A percentile compares a stretch with the other conserved stretches of the same genome.
These are phyloP conservation scores for Periplaneta americana DNA, from an alignment of 1,140 invertebrate species.

Conservation along the genomic window DNA sequence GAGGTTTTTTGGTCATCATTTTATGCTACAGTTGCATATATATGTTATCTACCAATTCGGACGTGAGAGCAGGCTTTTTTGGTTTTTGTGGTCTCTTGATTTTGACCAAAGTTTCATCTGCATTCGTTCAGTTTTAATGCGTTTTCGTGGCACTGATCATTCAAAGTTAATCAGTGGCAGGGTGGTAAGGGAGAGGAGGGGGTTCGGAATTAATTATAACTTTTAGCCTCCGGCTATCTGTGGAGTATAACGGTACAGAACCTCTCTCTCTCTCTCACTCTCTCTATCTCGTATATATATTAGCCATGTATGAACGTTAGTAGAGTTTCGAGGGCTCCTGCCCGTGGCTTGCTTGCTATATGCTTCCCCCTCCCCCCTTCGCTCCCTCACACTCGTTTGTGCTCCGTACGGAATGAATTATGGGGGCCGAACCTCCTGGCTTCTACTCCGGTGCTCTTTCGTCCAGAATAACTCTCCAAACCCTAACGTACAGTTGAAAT, in stretches of 20 bases:
- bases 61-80: constrained; percentile 6
- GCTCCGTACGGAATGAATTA: background rate
- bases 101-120: constrained; percentile 18
- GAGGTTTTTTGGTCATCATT: constrained; percentile 15
- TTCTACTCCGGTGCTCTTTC: background rate
- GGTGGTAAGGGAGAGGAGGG: background rate
- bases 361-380: background rate
- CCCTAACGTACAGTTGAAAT: background rate
- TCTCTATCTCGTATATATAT: background rate
- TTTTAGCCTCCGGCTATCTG: constrained; percentile 12
- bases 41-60: background rate
- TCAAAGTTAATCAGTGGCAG: constrained; percentile 17
- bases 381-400: background rate
- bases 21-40: background rate
- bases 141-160: constrained; percentile 17
- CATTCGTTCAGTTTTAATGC: constrained; percentile 18
- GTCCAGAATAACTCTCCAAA: background rate
- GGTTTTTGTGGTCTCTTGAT: constrained; percentile 18
- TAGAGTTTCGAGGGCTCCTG: background rate
- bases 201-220: constrained; percentile 17
- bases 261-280: background rate
- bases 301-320: constrained; percentile 8
- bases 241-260: background rate
- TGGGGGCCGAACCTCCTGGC: background rate
- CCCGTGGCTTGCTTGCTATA: background rate